Conservation (phyloP, 2,888 invertebrate species). For the Meta bourneti region DNA sequence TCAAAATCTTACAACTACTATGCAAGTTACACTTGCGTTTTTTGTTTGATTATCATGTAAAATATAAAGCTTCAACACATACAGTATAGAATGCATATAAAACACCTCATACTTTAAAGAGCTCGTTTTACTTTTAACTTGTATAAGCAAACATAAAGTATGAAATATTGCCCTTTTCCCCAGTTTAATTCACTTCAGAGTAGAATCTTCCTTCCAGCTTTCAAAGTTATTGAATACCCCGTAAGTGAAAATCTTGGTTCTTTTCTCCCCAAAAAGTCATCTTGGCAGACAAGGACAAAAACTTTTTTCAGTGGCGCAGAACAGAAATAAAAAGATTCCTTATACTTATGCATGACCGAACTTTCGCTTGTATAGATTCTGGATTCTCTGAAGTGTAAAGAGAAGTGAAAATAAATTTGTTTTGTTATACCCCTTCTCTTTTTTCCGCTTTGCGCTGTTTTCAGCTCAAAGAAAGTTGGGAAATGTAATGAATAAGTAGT, state of each 20-base stretch:
- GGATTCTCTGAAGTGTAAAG: slow-evolving; percentile 43
- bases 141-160: background rate
- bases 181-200: slow-evolving; percentile 10
- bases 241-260: background rate
- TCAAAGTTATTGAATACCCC: slow-evolving; percentile 36
- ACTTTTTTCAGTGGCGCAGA: background rate
- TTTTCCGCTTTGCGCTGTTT: background rate
- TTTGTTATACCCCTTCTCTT: slow-evolving; percentile 9
- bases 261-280: background rate
- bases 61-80: background rate
- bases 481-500: slow-evolving; percentile 37
- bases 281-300: background rate
- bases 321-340: background rate
- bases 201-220: slow-evolving; percentile 12
- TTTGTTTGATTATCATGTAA: background rate
- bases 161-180: background rate
- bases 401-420: slow-evolving; percentile 26
- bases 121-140: background rate
- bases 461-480: background rate
- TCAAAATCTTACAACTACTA: background rate
- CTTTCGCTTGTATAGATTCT: slow-evolving; percentile 29
- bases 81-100: background rate
- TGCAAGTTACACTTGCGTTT: background rate
- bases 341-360: slow-evolving; percentile 49
- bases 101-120: background rate